phyloP scores from a whole-genome alignment of 2,113 vertebrate genomes.

The Heloderma charlesbogerti region DNA sequence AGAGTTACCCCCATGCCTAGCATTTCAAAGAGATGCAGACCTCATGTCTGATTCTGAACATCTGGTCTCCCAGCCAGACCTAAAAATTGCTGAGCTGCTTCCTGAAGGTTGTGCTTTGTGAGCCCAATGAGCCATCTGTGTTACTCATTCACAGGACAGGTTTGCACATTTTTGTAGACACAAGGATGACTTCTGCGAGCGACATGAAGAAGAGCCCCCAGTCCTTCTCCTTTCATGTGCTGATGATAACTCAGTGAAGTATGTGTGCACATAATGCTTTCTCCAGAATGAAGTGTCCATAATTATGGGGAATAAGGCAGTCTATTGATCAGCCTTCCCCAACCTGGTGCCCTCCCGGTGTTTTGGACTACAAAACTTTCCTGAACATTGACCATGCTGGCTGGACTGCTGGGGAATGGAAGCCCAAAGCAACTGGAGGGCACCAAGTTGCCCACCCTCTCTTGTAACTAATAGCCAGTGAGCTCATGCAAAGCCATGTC shows the following conservation, averaged over 20 bases:
- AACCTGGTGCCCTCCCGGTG: too few relatives aligned
- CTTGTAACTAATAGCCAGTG: background rate
- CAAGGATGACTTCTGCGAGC: background rate
- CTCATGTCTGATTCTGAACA: background rate
- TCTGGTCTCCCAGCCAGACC: background rate
- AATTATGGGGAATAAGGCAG: background rate
- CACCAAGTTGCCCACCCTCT: too few relatives aligned
- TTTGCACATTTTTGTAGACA: background rate
- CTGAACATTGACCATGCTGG: too few relatives aligned
- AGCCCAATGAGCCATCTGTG: background rate
- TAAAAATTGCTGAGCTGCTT: background rate
- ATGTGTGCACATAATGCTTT: background rate
- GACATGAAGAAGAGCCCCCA: background rate
- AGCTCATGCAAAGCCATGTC: background rate
- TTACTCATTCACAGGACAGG: background rate
- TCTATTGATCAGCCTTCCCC: background rate
- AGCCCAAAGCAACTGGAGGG: too few relatives aligned
- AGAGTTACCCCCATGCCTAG: background rate
- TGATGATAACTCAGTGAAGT: background rate
- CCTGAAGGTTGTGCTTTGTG: background rate
- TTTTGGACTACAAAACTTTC: too few relatives aligned
- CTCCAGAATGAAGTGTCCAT: background rate
- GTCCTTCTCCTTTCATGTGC: background rate
- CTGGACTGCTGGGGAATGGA: too few relatives aligned
- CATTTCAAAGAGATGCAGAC: constrained; percentile 15